Evolutionary conservation across 2,113 vertebrate species (phyloP).

Genomic region (Lanius collurio): DNA sequence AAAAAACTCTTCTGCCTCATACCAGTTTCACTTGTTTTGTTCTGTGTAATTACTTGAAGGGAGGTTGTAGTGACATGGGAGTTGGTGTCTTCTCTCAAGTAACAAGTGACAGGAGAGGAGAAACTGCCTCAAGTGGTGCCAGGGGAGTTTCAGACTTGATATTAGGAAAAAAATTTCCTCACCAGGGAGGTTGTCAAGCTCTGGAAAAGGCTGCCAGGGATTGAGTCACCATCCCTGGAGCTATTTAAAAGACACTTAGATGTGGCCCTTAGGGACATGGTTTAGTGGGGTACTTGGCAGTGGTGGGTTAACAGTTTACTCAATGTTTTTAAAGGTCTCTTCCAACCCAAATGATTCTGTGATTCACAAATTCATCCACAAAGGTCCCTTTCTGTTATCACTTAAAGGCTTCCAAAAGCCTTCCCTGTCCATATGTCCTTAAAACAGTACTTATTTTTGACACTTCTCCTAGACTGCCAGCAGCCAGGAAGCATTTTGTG

Average conservation of each 20-base stretch:
- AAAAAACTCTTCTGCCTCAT: background rate
- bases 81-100: background rate
- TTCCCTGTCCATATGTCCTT: background rate
- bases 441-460: background rate
- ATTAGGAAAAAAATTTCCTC: background rate
- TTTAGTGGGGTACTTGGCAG: background rate
- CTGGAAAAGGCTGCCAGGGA: background rate
- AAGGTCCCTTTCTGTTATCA: background rate
- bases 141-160: background rate
- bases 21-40: background rate
- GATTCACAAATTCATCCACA: background rate
- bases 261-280: background rate
- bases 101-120: background rate
- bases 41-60: background rate
- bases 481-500: background rate
- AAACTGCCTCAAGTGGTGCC: background rate
- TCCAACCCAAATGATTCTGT: background rate
- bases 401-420: background rate
- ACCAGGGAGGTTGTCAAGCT: background rate
- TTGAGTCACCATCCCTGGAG: background rate
- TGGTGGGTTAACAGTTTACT: background rate
- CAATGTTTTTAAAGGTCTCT: background rate
- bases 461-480: background rate
- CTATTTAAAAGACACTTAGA: fast-evolving
- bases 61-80: fast-evolving